Evolutionary conservation across 2,797 vertebrate genomes (phyloP).

Genomic region (Tragelaphus eurycerus): DNA sequence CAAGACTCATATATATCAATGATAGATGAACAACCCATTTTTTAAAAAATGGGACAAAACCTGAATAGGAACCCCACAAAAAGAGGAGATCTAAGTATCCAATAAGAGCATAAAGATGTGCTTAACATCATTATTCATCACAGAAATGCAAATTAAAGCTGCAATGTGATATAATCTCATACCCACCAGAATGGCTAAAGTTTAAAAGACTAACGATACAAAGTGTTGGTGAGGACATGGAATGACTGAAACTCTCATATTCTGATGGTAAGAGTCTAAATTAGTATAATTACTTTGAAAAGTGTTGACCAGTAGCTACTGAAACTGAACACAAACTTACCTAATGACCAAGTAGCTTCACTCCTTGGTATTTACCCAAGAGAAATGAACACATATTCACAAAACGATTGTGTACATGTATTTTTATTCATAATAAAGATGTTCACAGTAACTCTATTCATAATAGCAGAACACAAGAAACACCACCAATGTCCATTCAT

Average conservation of each 20-base stretch:
- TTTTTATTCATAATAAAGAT: neutral
- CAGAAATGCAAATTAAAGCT: neutral
- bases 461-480: neutral
- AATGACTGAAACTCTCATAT: neutral
- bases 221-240: neutral
- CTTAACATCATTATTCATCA: neutral
- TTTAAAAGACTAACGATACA: neutral
- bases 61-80: neutral
- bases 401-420: accelerated
- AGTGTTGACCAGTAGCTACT: neutral
- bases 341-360: neutral
- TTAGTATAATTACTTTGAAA: neutral
- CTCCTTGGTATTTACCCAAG: neutral
- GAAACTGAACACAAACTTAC: neutral
- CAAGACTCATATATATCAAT: neutral
- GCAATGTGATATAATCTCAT: neutral
- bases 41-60: neutral
- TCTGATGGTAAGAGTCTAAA: neutral
- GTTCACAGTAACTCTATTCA: neutral
- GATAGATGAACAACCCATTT: neutral
- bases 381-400: neutral
- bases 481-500: neutral
- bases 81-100: neutral
- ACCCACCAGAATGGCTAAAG: neutral
- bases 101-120: neutral